These are phyloP conservation scores for Paelopatides confundens DNA, from an alignment of 53 echinoderm and acorn worm species.

Conservation along the genomic window DNA sequence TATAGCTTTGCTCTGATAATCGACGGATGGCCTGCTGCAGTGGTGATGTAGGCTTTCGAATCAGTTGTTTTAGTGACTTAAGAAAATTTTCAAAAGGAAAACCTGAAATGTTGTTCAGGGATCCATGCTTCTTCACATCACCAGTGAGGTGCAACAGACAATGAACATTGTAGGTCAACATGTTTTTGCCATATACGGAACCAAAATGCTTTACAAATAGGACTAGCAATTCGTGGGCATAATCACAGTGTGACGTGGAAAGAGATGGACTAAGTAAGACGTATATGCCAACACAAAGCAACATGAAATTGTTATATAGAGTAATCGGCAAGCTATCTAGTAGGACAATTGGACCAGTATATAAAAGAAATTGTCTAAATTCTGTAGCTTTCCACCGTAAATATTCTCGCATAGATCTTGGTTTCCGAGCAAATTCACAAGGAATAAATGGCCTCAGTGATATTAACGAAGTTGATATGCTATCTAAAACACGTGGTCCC, in stretches of 20 bases:
- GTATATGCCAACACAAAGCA: slow-evolving; percentile 22
- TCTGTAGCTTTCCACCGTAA: slow-evolving; percentile 59
- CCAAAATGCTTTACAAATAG: slow-evolving; percentile 20
- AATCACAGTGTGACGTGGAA: neutral
- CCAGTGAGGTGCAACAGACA: neutral
- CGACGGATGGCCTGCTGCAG: neutral
- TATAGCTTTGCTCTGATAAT: slow-evolving; percentile 1
- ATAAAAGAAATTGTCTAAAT: slow-evolving; percentile 56
- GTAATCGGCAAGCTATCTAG: neutral
- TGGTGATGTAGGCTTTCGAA: slow-evolving; percentile 37
- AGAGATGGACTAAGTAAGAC: slow-evolving; percentile 10
- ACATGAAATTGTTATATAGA: slow-evolving; percentile 39
- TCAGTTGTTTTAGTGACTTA: neutral
- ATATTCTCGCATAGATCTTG: slow-evolving; percentile 21
- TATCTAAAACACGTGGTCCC: neutral
- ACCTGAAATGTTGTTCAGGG: slow-evolving; percentile 36
- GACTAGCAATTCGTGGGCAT: slow-evolving; percentile 28
- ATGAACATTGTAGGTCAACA: slow-evolving; percentile 39
- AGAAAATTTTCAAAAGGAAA: slow-evolving; percentile 42
- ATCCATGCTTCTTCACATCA: slow-evolving; percentile 9
- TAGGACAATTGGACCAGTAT: slow-evolving; percentile 54
- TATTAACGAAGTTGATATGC: slow-evolving; percentile 22
- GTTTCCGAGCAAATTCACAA: slow-evolving; percentile 58
- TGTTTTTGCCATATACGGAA: slow-evolving; percentile 13
- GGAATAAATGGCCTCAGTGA: slow-evolving; percentile 14